phyloP scores from a whole-genome alignment of 2,888 invertebrate genomes.

The Acleris laterana region DNA sequence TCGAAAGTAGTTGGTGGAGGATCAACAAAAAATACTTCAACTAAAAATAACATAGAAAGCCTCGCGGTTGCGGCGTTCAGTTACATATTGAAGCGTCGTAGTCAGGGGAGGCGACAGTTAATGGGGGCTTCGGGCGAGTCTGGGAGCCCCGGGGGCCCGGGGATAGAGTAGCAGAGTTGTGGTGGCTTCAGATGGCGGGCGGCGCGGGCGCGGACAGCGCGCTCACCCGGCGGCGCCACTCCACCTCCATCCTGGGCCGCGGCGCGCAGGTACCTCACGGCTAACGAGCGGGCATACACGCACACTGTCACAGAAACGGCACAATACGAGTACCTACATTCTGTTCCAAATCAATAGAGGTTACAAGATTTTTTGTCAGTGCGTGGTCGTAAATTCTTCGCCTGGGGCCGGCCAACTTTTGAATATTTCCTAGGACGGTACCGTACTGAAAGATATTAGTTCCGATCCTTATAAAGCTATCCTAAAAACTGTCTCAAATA shows the following conservation, averaged over 20 bases:
- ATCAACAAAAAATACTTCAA: background rate
- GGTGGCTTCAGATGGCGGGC: slow-evolving; percentile 72
- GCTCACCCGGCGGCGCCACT: slow-evolving; percentile 90
- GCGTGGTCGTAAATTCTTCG: no score
- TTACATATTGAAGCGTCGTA: slow-evolving; percentile 57
- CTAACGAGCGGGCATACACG: slow-evolving; percentile 25
- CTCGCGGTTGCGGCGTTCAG: slow-evolving; percentile 62
- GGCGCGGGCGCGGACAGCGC: slow-evolving; percentile 77
- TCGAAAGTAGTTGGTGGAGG: slow-evolving; percentile 39
- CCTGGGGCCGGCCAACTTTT: no score
- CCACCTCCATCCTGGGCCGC: slow-evolving; percentile 88
- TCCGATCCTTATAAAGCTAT: no score
- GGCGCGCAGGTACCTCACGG: slow-evolving; percentile 84
- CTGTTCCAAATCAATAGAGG: no score
- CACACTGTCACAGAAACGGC: slow-evolving; percentile 3
- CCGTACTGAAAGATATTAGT: no score
- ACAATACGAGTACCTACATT: no score
- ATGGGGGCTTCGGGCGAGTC: background rate
- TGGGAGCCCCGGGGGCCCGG: slow-evolving; percentile 6
- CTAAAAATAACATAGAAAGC: slow-evolving; percentile 47
- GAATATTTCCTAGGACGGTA: no score
- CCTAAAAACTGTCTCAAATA: background rate
- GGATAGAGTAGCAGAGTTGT: slow-evolving; percentile 49
- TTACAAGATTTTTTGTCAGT: no score
- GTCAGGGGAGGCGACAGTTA: slow-evolving; percentile 57